Conservation (phyloP, 2,113 vertebrate genomes). For the Labeo catla region DNA sequence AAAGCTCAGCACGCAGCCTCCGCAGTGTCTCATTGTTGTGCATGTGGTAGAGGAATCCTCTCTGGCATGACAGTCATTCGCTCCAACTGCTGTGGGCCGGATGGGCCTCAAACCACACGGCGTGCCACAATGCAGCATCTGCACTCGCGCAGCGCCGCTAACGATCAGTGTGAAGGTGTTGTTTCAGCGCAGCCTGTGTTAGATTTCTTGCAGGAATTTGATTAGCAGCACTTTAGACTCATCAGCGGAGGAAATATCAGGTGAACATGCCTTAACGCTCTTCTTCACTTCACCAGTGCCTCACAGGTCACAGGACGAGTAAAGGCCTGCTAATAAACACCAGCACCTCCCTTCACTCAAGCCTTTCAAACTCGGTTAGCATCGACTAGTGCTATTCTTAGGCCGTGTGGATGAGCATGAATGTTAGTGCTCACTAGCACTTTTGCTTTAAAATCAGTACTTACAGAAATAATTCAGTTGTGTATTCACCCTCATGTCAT, state of each 20-base stretch:
- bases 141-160: background rate
- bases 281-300: background rate
- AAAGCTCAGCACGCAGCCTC: background rate
- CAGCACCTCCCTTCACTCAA: slow-evolving; percentile 4
- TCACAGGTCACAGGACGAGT: background rate
- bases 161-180: background rate
- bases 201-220: background rate
- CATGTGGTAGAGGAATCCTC: background rate
- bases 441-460: background rate
- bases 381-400: background rate
- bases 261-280: background rate
- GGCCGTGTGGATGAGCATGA: background rate
- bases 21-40: background rate
- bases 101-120: background rate
- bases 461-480: background rate
- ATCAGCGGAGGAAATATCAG: background rate
- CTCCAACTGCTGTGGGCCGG: background rate
- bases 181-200: background rate
- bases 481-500: background rate
- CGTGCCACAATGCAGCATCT: background rate
- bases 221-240: slow-evolving; percentile 9
- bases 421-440: background rate
- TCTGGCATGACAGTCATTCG: background rate
- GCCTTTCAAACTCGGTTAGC: background rate
- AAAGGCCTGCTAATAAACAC: background rate